Conservation (phyloP, 2,888 invertebrate genomes). For the Brachylomia viminalis region DNA sequence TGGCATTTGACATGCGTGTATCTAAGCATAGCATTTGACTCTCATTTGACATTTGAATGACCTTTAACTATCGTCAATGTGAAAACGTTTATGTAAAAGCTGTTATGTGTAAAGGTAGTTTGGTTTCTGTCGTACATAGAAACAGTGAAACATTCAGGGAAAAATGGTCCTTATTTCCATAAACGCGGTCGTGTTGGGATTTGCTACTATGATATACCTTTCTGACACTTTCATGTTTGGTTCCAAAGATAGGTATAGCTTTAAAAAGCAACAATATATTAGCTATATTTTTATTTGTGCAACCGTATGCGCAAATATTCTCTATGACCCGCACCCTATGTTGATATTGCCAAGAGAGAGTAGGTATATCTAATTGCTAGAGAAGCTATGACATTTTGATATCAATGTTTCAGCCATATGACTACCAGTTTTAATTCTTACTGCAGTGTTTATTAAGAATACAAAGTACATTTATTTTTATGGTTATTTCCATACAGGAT, state of each 20-base stretch:
- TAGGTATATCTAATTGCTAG: background rate
- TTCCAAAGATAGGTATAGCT: no score
- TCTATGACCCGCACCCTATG: background rate
- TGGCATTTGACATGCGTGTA: conserved; percentile 57
- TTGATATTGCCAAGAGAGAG: background rate
- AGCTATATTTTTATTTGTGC: no score
- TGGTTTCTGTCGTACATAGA: conserved; percentile 21
- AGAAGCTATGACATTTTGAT: background rate
- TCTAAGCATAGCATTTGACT: conserved; percentile 56
- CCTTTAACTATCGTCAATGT: conserved; percentile 66
- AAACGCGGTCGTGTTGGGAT: no score
- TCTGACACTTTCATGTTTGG: background rate
- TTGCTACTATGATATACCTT: background rate
- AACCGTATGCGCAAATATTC: background rate
- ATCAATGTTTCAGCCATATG: background rate
- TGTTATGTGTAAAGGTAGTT: conserved; percentile 54
- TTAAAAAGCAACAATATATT: no score
- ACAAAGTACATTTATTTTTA: background rate
- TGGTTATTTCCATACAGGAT: background rate
- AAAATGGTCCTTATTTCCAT: background rate
- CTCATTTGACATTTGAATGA: conserved; percentile 72
- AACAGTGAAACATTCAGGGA: background rate
- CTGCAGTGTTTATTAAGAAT: background rate
- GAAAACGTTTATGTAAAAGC: conserved; percentile 55
- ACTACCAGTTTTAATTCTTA: background rate